Evolutionary conservation across 2,113 vertebrate species (phyloP), one percentile per base, ranked within the genome.

Genomic region (Ptilorrhoa leucosticta): DNA sequence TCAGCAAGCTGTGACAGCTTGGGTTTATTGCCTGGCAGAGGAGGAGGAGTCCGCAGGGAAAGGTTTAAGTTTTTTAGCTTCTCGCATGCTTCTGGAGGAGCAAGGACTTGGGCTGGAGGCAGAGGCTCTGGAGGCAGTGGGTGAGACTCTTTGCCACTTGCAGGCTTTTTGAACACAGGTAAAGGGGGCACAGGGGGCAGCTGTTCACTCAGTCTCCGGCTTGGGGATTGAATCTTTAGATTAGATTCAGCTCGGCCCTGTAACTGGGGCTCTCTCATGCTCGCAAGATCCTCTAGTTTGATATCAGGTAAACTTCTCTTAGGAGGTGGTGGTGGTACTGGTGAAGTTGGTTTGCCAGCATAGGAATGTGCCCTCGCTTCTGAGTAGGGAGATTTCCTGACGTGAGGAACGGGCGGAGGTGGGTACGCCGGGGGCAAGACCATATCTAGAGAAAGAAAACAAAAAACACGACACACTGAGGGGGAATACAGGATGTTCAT

Each of bases 371-470:
- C 40, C 31, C 97, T 97, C 13, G 66, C 26, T 28, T 97, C 75
- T 0, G 76, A 70, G 68, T 91, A 94, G 72, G 66, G 66, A 50
- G 83, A n/a, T 89, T 97, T 97, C 94, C 96, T 95, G 81, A 90
- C 11, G 1, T 63, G 45, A 60, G 99, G 99, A 54, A 99, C 97
- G 0, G 99, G 99, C 0, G 99, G 99, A 26, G 99, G 99, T 0
- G 99, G 99, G 93, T 99, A 99, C 5, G 98, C 94, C 9, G 99
- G 99, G 3, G 99, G 99, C 28, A 98, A 97, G 30, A 94, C 97
- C 94, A 97, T 70, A 17, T 98, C 98, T 98, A 37, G 33, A 51
- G 30, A 70, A 51, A 79, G 57, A 75, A 68, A 89, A 88, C 44
- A 31, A 23, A 56, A 50, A 21, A 3, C 12, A 23, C 20, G 10